Conservation (phyloP, 2,888 invertebrate genomes). For the Ectobius pallidus region DNA sequence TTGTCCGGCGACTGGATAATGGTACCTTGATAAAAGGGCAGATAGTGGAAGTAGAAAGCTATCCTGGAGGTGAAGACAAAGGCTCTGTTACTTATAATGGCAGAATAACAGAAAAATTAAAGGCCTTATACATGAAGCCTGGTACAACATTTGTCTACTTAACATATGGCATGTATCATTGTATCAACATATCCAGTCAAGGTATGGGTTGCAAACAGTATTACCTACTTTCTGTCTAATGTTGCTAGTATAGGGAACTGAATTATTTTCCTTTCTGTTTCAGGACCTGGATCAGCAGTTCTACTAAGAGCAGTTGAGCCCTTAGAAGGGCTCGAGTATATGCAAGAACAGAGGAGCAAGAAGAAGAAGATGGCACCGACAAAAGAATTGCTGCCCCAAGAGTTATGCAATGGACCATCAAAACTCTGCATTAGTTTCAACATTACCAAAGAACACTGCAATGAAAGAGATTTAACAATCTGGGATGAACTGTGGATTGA, state of each 20-base stretch:
- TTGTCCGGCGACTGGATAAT: conserved; percentile 62
- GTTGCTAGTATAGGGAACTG: neutral
- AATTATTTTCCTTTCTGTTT: neutral
- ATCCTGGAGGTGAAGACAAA: conserved; percentile 69
- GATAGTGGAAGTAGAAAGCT: conserved; percentile 78
- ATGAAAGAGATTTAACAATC: conserved; percentile 60
- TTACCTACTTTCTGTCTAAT: neutral
- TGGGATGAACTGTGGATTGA: conserved; percentile 62
- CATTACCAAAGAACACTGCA: conserved; percentile 62
- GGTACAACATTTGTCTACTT: conserved; percentile 75
- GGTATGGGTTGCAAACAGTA: conserved; percentile 52
- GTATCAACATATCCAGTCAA: conserved; percentile 72
- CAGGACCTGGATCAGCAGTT: conserved; percentile 69
- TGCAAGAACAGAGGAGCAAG: conserved; percentile 54
- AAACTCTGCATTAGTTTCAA: conserved; percentile 71
- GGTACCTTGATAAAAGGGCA: conserved; percentile 62
- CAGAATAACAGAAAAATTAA: conserved; percentile 65
- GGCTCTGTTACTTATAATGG: conserved; percentile 67
- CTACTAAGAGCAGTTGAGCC: conserved; percentile 72
- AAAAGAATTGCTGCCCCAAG: conserved; percentile 54
- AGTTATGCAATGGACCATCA: conserved; percentile 74
- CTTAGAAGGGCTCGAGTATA: conserved; percentile 62
- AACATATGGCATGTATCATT: conserved; percentile 77
- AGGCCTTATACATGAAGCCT: conserved; percentile 74
- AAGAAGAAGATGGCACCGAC: conserved; percentile 44